phyloP scores from a whole-genome alignment of 1,140 invertebrate genomes.

The Drepana arcuata region DNA sequence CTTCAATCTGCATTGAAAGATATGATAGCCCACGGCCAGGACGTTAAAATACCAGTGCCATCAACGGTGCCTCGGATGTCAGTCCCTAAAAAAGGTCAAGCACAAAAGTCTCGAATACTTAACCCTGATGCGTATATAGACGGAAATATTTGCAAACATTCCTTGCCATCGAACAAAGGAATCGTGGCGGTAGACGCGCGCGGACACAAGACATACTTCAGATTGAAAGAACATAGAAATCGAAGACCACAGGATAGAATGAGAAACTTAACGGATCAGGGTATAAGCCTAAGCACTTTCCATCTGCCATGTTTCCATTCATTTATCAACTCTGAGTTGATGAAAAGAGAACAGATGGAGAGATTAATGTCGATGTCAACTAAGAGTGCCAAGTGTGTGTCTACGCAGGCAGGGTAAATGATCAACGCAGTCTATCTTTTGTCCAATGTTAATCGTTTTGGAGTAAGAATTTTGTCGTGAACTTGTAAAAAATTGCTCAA shows the following conservation, averaged over 20 bases:
- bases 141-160: conserved; percentile 35
- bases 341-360: conserved; percentile 35
- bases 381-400: conserved; percentile 10
- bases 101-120: conserved; percentile 2
- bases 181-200: conserved; percentile 34
- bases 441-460: conserved; percentile 15
- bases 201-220: conserved; percentile 51
- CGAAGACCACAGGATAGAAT: conserved; percentile 36
- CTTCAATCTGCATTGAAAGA: conserved; percentile 28
- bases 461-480: conserved; percentile 25
- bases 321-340: conserved; percentile 41
- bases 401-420: conserved; percentile 14
- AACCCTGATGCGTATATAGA: conserved; percentile 10
- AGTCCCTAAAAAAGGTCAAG: conserved; percentile 16
- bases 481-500: too few species aligned
- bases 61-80: conserved; percentile 24
- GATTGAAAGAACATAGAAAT: conserved; percentile 28
- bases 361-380: conserved; percentile 15
- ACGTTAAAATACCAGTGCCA: conserved; percentile 39
- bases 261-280: conserved; percentile 23
- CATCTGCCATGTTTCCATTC: conserved; percentile 55
- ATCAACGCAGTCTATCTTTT: conserved; percentile 10
- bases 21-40: conserved; percentile 37
- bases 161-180: conserved; percentile 42
- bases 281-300: conserved; percentile 53